Evolutionary conservation across 2,113 vertebrate species (phyloP).

Genomic region (Scomber colias): DNA sequence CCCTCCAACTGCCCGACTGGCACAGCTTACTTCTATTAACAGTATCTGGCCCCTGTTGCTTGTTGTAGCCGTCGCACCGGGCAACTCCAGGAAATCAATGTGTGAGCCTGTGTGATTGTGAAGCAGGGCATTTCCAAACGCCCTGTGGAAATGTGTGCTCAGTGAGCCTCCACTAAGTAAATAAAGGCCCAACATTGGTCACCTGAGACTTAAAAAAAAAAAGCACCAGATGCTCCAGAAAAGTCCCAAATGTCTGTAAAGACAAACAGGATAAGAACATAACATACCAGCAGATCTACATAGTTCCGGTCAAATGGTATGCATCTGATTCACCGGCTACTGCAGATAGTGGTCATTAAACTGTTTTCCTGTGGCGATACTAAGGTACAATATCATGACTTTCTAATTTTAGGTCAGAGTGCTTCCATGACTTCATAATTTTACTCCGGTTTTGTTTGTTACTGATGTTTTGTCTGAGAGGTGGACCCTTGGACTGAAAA

Average conservation of each 20-base stretch:
- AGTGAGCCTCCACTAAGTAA: not conserved
- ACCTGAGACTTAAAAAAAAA: constrained; percentile 7
- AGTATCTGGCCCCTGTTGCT: not conserved
- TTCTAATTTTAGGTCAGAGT: not conserved
- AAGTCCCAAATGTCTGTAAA: not conserved
- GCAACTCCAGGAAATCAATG: constrained; percentile 4
- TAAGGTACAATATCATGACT: not conserved
- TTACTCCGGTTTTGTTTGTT: not conserved
- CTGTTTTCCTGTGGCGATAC: constrained; percentile 28
- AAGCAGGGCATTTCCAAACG: not conserved
- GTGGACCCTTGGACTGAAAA: not conserved
- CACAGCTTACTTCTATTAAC: not conserved
- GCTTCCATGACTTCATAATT: not conserved
- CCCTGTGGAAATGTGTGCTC: constrained; percentile 14
- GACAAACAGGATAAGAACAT: constrained; percentile 18
- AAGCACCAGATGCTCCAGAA: not conserved
- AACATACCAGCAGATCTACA: constrained; percentile 11
- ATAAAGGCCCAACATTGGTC: not conserved
- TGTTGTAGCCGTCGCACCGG: not conserved
- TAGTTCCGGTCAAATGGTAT: not conserved
- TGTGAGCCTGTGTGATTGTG: constrained; percentile 1
- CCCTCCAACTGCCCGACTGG: not conserved
- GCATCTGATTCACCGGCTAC: constrained; percentile 27
- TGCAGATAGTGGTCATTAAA: constrained; percentile 15
- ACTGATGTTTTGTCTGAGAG: not conserved